phyloP scores from a whole-genome alignment of 2,888 invertebrate genomes.

The Scaptomyza flava region DNA sequence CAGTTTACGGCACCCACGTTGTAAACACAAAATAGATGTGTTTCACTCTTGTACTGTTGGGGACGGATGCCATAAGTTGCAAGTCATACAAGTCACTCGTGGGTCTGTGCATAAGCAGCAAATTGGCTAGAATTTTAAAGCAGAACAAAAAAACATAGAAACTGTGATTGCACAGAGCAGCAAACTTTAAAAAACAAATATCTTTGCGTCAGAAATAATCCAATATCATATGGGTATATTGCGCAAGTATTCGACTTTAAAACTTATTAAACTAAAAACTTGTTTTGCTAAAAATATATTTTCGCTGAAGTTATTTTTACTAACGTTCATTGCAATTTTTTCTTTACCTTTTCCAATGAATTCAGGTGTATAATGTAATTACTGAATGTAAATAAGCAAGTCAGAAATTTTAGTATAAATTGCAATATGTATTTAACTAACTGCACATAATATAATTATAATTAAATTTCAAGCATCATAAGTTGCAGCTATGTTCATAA shows the following conservation, averaged over 20 bases:
- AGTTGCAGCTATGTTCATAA: neutral
- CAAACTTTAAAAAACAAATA: neutral
- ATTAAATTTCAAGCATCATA: neutral
- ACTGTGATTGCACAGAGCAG: slow-evolving; percentile 26
- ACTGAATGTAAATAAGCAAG: neutral
- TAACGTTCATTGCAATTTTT: too few relatives aligned
- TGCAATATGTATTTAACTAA: neutral
- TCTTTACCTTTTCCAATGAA: neutral
- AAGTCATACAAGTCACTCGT: slow-evolving; percentile 8
- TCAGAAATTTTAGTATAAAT: neutral
- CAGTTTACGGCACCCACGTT: slow-evolving; percentile 2
- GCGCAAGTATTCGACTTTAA: neutral
- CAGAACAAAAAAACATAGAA: neutral
- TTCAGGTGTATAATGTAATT: neutral
- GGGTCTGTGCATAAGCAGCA: slow-evolving; percentile 1
- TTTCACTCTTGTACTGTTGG: neutral
- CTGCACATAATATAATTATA: neutral
- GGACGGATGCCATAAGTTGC: slow-evolving; percentile 18
- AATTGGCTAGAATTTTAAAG: too few relatives aligned
- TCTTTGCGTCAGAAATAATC: neutral
- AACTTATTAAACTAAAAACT: too few relatives aligned
- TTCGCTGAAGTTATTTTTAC: neutral
- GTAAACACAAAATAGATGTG: neutral
- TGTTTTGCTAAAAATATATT: neutral
- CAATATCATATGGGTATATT: too few relatives aligned